phyloP scores from a whole-genome alignment of 2,113 vertebrate species.

The Procavia capensis region DNA sequence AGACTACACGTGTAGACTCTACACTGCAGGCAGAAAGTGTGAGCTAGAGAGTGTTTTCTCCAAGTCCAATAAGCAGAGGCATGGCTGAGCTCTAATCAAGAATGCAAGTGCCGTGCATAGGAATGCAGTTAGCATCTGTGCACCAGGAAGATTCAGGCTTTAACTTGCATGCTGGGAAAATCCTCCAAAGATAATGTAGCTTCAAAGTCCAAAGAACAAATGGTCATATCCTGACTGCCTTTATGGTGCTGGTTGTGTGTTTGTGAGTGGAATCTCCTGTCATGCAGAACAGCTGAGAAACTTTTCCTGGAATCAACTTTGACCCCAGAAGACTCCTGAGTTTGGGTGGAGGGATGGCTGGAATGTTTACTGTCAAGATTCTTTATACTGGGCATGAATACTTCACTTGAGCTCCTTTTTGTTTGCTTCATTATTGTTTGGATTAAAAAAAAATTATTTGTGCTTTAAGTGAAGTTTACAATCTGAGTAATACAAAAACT shows the following conservation, averaged over 20 bases:
- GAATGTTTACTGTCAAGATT: neutral
- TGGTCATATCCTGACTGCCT: neutral
- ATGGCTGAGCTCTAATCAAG: neutral
- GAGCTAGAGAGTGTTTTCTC: neutral
- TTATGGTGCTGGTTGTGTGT: neutral
- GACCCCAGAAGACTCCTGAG: neutral
- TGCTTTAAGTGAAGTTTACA: too few relatives aligned
- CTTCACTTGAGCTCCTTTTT: neutral
- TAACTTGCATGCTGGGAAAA: neutral
- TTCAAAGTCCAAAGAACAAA: conserved; percentile 28
- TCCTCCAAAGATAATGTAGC: neutral
- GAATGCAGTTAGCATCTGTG: neutral
- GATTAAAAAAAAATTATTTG: too few relatives aligned
- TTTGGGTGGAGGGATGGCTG: neutral
- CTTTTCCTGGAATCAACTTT: neutral
- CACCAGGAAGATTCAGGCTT: neutral
- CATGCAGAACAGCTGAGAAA: neutral
- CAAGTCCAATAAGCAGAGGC: neutral
- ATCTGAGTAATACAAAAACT: too few relatives aligned
- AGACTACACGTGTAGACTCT: neutral
- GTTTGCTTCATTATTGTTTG: too few relatives aligned
- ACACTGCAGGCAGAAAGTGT: neutral
- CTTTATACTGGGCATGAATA: neutral
- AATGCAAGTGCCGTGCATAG: neutral
- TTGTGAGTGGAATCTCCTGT: neutral